A percentile compares a stretch with the other conserved stretches of the same genome.
phyloP scores from a whole-genome alignment of 1,140 invertebrate genomes.

The Brachionus rotundiformis region DNA sequence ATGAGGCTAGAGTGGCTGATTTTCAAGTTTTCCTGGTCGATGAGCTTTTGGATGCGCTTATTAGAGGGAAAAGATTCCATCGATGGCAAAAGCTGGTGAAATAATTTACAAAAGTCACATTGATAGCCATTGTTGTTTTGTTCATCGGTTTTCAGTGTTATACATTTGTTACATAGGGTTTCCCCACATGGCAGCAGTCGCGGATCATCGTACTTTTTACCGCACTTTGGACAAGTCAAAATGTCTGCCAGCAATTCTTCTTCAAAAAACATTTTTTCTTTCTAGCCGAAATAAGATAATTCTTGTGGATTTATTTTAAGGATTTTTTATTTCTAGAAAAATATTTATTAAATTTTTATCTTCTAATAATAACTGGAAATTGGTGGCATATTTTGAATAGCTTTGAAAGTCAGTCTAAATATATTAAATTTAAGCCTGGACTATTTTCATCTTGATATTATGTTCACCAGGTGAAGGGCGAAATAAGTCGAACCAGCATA shows the following conservation, averaged over 20 bases:
- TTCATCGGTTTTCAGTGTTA: neutral
- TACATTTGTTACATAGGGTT: neutral
- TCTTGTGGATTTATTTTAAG: neutral
- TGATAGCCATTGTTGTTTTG: neutral
- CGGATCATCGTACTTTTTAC: neutral
- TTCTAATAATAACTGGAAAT: too few relatives aligned
- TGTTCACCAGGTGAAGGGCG: too few relatives aligned
- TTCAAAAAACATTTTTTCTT: constrained; percentile 10
- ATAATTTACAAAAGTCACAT: neutral
- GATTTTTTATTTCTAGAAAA: too few relatives aligned
- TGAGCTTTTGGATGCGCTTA: neutral
- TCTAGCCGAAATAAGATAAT: neutral
- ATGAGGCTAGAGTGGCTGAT: neutral
- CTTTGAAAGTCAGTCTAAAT: too few relatives aligned
- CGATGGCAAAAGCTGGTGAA: neutral
- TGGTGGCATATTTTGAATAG: too few relatives aligned
- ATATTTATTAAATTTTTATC: too few relatives aligned
- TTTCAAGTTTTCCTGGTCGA: neutral
- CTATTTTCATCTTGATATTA: too few relatives aligned
- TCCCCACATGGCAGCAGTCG: neutral
- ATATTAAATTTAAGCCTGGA: too few relatives aligned
- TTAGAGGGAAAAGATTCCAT: neutral
- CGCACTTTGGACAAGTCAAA: neutral
- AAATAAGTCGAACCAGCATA: too few relatives aligned
- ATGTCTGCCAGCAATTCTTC: neutral